Base-by-base conservation (phyloP, 2,888 invertebrate species). In the Lissocephala sabroskyi region DNA sequence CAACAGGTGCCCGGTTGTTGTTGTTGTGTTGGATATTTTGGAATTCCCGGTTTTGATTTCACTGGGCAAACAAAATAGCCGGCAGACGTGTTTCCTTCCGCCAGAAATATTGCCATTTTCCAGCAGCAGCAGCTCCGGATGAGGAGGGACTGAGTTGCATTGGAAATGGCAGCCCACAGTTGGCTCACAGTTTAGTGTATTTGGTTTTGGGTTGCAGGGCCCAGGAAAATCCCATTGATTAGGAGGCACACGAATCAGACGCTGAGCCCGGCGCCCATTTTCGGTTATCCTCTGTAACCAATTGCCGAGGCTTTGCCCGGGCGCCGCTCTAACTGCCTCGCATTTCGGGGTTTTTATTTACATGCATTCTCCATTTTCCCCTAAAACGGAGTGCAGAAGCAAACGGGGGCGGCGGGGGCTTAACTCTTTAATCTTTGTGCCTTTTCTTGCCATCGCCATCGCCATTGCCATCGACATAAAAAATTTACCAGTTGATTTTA, bases 401-500 rank as follows among this genome's bases (percentile, higher is more conserved):
- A 23, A 23, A 5, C 3, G 7, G 7, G 23, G 52, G 56, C 51
- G 52, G 56, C 51, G 55, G 56, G 41, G 37, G 62, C 62, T 78
- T 75, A 75, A 78, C 79, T 75, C 79, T 68, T 68, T 68, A 68
- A 68, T 68, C 76, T 67, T 59, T 45, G 43, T 39, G 60, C 45
- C 65, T 56, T 59, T 66, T 56, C 54, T n/a, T 35, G 41, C 14
- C 28, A n/a, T n/a, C n/a, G n/a, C n/a, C n/a, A n/a, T n/a, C n/a
- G 40, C 29, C 9, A 16, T 5, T 18, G 43, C 53, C 47, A 46
- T 56, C 61, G 53, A 63, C 68, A 71, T 71, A 76, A 79, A 71
- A 71, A 79, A 71, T 71, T 71, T 71, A 71, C 79, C 79, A 71
- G 70, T 79, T 71, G 79, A 71, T 71, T 71, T 71, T 71, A 71